A percentile compares a stretch with the other conserved stretches of the same genome.
These are phyloP conservation scores for Myiotriccus ornatus DNA, from an alignment of 2,797 vertebrate genomes.

Conservation along the genomic window DNA sequence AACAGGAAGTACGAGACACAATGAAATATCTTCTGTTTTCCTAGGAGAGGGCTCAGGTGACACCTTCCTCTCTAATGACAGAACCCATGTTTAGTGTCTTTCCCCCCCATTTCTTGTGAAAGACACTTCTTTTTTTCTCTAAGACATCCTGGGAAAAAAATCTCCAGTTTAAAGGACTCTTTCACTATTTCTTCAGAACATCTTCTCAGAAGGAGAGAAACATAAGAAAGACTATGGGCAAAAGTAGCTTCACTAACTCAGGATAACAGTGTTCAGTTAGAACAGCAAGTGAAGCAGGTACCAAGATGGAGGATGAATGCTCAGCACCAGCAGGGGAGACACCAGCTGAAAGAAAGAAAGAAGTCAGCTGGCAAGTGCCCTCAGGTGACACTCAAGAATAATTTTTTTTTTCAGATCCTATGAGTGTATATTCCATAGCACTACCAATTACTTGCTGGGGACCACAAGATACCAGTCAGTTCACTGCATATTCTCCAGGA, in stretches of 20 bases:
- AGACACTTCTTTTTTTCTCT: background rate
- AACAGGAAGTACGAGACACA: background rate
- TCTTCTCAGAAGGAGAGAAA: background rate
- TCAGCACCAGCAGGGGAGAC: background rate
- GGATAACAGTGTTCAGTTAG: background rate
- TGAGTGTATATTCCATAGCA: background rate
- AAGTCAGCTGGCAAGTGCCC: background rate
- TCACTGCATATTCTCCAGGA: background rate
- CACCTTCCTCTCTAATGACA: background rate
- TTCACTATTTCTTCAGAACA: background rate
- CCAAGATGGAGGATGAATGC: background rate
- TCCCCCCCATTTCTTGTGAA: background rate
- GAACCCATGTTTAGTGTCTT: background rate
- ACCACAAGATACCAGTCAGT: background rate
- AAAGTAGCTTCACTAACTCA: background rate
- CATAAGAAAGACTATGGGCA: background rate
- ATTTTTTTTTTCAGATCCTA: background rate
- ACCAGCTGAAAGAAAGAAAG: background rate
- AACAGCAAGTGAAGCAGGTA: background rate
- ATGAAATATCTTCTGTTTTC: background rate
- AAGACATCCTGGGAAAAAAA: background rate
- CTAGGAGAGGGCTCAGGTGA: background rate
- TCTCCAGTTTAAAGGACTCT: background rate
- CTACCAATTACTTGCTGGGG: background rate
- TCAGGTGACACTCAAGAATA: background rate